Evolutionary conservation across 2,888 invertebrate genomes (phyloP).

Genomic region (Troides aeacus): DNA sequence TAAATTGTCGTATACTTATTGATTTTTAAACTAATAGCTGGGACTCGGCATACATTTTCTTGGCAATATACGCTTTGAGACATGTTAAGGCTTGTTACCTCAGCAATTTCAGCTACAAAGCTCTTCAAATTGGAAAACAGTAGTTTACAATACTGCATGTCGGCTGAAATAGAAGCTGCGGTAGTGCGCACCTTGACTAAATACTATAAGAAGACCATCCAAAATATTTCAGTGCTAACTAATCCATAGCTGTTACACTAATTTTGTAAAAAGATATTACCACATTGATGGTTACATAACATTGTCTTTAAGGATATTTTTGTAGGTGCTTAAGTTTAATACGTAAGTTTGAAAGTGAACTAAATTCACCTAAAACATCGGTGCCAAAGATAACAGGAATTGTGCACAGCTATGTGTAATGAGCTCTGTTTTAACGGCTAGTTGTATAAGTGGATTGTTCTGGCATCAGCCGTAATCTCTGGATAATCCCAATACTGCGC

Average conservation of each 20-base stretch:
- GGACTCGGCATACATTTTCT: not conserved
- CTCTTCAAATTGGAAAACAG: too few relatives aligned
- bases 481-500: conserved; percentile 24
- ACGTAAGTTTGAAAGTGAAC: not conserved
- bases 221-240: too few relatives aligned
- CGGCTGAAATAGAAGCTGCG: too few relatives aligned
- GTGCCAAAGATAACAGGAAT: conserved; percentile 17
- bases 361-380: conserved; percentile 5
- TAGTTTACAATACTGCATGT: too few relatives aligned
- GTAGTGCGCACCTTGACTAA: too few relatives aligned
- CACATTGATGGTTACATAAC: not conserved
- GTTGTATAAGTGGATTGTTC: conserved; percentile 26
- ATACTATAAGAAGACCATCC: too few relatives aligned
- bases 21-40: not conserved
- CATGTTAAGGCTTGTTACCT: too few relatives aligned
- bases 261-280: not conserved
- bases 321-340: not conserved
- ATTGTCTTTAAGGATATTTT: not conserved
- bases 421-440: conserved; percentile 18
- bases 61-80: not conserved
- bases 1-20: not conserved
- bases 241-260: too few relatives aligned
- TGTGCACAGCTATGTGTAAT: conserved; percentile 21
- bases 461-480: conserved; percentile 26
- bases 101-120: too few relatives aligned